Percentiles rank a stretch among this genome's conserved stretches.
phyloP scores from a whole-genome alignment of 2,113 vertebrate genomes.

The Dasyornis broadbenti region DNA sequence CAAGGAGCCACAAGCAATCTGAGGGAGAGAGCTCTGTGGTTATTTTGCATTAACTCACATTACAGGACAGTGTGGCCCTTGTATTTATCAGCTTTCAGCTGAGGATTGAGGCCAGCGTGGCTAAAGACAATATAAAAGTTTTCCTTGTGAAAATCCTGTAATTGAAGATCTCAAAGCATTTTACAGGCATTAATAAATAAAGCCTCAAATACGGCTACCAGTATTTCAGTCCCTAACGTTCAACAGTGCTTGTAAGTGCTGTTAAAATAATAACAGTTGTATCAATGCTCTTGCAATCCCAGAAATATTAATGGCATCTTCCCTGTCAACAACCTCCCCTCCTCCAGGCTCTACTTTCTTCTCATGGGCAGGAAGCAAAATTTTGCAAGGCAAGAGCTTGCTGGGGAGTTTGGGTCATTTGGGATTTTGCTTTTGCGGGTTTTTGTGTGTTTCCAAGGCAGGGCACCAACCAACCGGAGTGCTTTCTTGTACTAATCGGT shows the following conservation, averaged over 20 bases:
- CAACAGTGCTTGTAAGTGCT: conserved; percentile 34
- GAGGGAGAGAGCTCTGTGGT: neutral
- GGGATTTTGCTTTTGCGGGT: conserved; percentile 16
- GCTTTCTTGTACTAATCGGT: neutral
- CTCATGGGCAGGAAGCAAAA: neutral
- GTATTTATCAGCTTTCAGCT: conserved; percentile 28
- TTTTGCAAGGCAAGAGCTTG: neutral
- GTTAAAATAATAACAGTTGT: conserved; percentile 35
- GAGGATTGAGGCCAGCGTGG: neutral
- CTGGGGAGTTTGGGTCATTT: neutral
- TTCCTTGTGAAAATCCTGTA: conserved; percentile 31
- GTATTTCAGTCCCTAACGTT: conserved; percentile 51
- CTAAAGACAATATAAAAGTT: neutral
- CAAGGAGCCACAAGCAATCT: neutral
- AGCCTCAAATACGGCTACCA: conserved; percentile 33
- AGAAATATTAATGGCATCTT: conserved; percentile 47
- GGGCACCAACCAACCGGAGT: neutral
- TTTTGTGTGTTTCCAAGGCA: neutral
- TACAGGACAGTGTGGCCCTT: neutral
- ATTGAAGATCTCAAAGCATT: conserved; percentile 45
- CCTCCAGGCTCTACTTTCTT: conserved; percentile 19
- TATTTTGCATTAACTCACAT: conserved; percentile 11
- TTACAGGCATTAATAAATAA: conserved; percentile 64
- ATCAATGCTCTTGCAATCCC: neutral
- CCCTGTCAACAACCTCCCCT: conserved; percentile 32